Conservation (phyloP, 2,888 invertebrate genomes). For the Drosophila algonquin region DNA sequence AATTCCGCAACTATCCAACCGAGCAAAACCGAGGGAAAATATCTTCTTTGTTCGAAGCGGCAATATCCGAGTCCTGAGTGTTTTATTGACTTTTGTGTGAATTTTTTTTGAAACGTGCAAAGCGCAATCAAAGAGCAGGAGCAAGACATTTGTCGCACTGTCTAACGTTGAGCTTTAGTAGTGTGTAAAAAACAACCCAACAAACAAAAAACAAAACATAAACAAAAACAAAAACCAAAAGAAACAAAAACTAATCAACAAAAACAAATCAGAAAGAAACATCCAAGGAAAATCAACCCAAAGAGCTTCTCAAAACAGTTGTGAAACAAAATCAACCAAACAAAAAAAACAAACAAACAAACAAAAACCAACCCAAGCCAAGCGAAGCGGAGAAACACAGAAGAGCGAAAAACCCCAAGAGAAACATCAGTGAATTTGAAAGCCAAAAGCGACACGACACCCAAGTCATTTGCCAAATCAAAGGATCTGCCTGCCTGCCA, state of each 20-base stretch:
- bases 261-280: conserved; percentile 25
- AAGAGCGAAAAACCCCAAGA: too few relatives aligned
- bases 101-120: conserved; percentile 66
- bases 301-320: conserved; percentile 82
- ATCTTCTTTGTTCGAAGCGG: conserved; percentile 34
- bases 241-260: conserved; percentile 7
- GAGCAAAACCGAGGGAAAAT: background rate
- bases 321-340: conserved; percentile 62
- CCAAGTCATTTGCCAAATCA: too few relatives aligned
- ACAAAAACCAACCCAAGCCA: conserved; percentile 14
- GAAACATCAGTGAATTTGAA: too few relatives aligned
- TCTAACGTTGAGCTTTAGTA: conserved; percentile 81
- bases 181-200: conserved; percentile 54
- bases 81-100: conserved; percentile 55
- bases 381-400: background rate
- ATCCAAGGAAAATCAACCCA: conserved; percentile 13
- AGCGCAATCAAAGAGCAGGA: conserved; percentile 74
- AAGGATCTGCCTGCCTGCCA: too few relatives aligned
- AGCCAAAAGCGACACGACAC: too few relatives aligned
- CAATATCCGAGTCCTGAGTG: conserved; percentile 40
- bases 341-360: conserved; percentile 22
- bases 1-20: background rate
- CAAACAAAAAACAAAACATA: background rate
- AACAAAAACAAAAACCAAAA: conserved; percentile 7
- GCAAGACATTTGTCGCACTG: conserved; percentile 67